Base-by-base conservation (phyloP, 2,888 invertebrate species). In the Drosophila melanosoma region DNA sequence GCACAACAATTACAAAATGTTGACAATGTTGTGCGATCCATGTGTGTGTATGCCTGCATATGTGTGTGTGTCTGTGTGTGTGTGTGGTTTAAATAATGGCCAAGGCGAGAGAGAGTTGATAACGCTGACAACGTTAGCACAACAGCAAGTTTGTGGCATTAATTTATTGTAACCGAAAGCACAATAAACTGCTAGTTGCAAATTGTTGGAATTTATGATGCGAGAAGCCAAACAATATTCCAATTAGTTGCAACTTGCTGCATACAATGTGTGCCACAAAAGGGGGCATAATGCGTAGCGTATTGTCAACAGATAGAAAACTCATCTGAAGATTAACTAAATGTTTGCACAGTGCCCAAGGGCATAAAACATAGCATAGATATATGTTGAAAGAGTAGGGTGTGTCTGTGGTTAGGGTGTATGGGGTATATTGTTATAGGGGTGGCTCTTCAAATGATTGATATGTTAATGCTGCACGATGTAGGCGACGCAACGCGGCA, bases 401-500 rank as follows among this genome's bases (percentile, higher is more conserved):
- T 33, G n/a, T 26, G n/a, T 11, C 33, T 40, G 38, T n/a, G 20
- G 32, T 7, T 5, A 38, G 17, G 32, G 10, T 33, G 15, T 26
- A 23, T 4, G 12, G 26, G 4, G 7, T 8, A 5, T 15, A 3
- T 36, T 26, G 36, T 23, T 12, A 20, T 33, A 45, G 60, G n/a
- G 26, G 38, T 40, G 35, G 70, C 58, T 76, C 81, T 74, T 65
- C 53, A 75, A 71, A 89, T 90, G 90, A 87, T 87, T 87, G 87
- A 87, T 87, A 87, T 87, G 87, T 87, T 87, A 87, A 87, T 89
- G 82, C 81, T 77, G 76, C 76, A 86, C 88, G 83, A 77, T 76
- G 32, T 29, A 29, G 69, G 79, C 73, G 69, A 58, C 61, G 76
- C 71, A 73, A 63, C 59, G 69, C 65, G 49, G 40, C 64, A 32